Conservation (phyloP, 2,888 invertebrate genomes). For the Kryphioiulus occultus region DNA sequence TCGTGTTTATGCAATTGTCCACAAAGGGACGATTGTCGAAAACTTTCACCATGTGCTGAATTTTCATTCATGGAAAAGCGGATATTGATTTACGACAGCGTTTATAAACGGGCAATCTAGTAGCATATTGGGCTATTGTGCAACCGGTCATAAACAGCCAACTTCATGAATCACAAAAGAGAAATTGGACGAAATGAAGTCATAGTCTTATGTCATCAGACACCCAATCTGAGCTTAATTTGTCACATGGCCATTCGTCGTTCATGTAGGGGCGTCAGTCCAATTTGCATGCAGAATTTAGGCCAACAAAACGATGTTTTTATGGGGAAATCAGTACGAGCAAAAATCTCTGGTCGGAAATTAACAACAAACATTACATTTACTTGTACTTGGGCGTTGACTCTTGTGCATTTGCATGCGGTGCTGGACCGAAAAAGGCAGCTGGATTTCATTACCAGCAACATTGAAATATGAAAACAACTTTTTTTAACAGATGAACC, state of each 20-base stretch:
- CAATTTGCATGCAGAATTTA: neutral
- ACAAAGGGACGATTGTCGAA: too few relatives aligned
- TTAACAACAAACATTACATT: neutral
- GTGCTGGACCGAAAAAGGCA: neutral
- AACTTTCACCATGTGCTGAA: too few relatives aligned
- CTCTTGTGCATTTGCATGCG: neutral
- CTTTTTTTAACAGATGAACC: neutral
- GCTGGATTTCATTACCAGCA: neutral
- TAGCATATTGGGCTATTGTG: neutral
- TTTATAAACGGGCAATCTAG: too few relatives aligned
- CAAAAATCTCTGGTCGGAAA: neutral
- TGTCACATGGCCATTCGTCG: neutral
- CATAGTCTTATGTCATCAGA: neutral
- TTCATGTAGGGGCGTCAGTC: neutral
- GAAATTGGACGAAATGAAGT: neutral
- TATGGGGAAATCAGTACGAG: neutral
- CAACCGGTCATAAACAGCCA: neutral
- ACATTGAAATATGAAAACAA: neutral
- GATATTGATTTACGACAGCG: too few relatives aligned
- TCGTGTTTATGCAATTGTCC: too few relatives aligned
- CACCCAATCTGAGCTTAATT: neutral
- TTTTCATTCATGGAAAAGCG: too few relatives aligned
- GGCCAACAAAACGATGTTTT: neutral
- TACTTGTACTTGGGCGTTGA: neutral
- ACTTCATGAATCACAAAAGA: neutral